Conservation (phyloP, 2,888 invertebrate genomes). For the Tridacna crocea region DNA sequence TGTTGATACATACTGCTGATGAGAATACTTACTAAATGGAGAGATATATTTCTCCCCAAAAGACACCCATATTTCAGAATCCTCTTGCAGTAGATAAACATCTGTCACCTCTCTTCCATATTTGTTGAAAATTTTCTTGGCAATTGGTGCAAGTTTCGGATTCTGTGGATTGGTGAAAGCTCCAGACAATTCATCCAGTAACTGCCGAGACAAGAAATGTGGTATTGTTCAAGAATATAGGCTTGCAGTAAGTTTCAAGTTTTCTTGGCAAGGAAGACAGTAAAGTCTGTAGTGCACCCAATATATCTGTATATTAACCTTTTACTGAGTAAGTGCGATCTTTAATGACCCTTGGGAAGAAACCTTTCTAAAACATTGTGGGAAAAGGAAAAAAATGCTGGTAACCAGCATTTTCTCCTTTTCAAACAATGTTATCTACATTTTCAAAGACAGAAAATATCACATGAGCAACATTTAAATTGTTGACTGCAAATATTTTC, state of each 20-base stretch:
- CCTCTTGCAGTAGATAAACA: conserved; percentile 74
- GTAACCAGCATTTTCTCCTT: background rate
- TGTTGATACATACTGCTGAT: background rate
- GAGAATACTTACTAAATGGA: conserved; percentile 79
- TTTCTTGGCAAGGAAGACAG: too few relatives aligned
- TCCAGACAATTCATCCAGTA: conserved; percentile 79
- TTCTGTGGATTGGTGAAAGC: conserved; percentile 67
- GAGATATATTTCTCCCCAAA: conserved; percentile 82
- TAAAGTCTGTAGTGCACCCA: too few relatives aligned
- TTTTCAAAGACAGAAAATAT: background rate
- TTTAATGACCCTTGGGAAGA: background rate
- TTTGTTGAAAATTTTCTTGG: conserved; percentile 79
- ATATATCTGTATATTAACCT: too few relatives aligned
- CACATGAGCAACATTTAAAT: too few relatives aligned
- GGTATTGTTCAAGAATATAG: too few relatives aligned
- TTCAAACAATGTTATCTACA: background rate
- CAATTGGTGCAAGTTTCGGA: conserved; percentile 78
- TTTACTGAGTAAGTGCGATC: background rate
- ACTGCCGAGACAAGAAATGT: conserved; percentile 64
- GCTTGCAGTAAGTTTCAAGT: too few relatives aligned
- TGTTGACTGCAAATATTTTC: too few relatives aligned
- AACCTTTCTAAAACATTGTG: background rate
- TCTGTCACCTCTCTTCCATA: conserved; percentile 79
- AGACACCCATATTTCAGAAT: conserved; percentile 82
- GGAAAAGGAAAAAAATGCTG: background rate